Conservation (phyloP, 1,140 invertebrate species). For the Stegodyphus mimosarum region DNA sequence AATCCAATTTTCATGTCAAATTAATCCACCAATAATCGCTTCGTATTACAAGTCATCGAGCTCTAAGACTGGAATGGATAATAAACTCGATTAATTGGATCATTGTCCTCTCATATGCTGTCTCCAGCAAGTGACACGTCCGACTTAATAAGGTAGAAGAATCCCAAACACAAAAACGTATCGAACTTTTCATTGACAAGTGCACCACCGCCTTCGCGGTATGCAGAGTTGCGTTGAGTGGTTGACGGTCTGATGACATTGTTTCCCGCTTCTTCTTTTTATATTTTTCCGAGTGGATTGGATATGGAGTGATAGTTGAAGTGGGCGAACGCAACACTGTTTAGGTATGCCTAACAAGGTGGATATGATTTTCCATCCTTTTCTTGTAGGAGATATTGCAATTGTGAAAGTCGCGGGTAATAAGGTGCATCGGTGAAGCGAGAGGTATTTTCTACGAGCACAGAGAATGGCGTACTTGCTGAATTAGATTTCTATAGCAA, state of each 20-base stretch:
- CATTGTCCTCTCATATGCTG: background rate
- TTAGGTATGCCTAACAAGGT: slow-evolving; percentile 47
- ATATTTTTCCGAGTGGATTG: slow-evolving; percentile 7
- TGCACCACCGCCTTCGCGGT: slow-evolving; percentile 2
- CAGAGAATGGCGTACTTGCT: too few relatives aligned
- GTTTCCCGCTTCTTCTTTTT: slow-evolving; percentile 15
- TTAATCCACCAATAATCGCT: too few relatives aligned
- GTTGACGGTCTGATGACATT: slow-evolving; percentile 42
- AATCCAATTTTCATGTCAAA: too few relatives aligned
- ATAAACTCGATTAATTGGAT: slow-evolving; percentile 17
- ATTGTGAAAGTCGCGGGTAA: slow-evolving; percentile 4
- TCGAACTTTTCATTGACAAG: slow-evolving; percentile 55
- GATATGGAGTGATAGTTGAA: slow-evolving; percentile 41
- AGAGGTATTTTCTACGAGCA: background rate
- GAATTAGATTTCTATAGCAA: too few relatives aligned
- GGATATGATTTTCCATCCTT: background rate
- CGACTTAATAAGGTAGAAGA: slow-evolving; percentile 44
- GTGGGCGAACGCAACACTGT: slow-evolving; percentile 25
- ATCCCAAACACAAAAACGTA: slow-evolving; percentile 33
- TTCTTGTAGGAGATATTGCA: background rate
- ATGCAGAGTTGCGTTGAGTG: slow-evolving; percentile 40
- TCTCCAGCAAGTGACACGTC: slow-evolving; percentile 16
- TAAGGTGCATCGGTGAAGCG: background rate
- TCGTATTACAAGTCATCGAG: too few relatives aligned
- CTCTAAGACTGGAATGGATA: too few relatives aligned